These are phyloP conservation scores for Polypedilum pembai DNA, from an alignment of 1,140 invertebrate species.

Conservation along the genomic window DNA sequence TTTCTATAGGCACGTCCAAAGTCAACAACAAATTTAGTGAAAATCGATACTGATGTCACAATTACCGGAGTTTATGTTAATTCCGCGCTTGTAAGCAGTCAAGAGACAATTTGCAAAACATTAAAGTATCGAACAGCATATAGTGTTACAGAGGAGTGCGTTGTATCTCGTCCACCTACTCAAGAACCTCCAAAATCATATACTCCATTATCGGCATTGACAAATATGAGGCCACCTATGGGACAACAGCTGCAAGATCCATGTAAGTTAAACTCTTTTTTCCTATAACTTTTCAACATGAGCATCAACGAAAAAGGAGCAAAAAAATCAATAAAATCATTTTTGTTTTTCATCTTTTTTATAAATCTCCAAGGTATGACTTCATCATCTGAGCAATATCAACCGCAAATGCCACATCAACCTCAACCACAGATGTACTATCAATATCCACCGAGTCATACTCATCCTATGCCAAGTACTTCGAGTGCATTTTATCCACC, in stretches of 20 bases:
- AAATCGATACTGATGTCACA: constrained; percentile 77
- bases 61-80: constrained; percentile 75
- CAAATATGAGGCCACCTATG: constrained; percentile 76
- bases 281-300: background rate
- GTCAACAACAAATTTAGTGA: constrained; percentile 55
- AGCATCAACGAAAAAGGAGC: background rate
- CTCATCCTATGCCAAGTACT: constrained; percentile 15
- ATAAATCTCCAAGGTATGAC: background rate
- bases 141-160: constrained; percentile 42
- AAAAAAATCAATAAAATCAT: constrained; percentile 7
- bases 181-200: constrained; percentile 73
- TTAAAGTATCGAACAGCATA: constrained; percentile 64
- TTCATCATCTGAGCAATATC: constrained; percentile 11
- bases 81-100: constrained; percentile 60
- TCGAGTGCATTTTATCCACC: constrained; percentile 23
- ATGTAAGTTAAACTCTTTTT: background rate
- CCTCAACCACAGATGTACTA: constrained; percentile 13
- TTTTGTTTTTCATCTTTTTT: background rate
- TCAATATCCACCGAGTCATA: background rate
- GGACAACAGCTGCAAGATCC: constrained; percentile 32
- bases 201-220: constrained; percentile 73
- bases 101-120: constrained; percentile 67
- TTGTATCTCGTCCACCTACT: constrained; percentile 60
- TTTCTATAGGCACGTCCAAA: constrained; percentile 34
- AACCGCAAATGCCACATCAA: constrained; percentile 3